Percentiles rank a stretch among this genome's conserved stretches.
Evolutionary conservation across 2,888 invertebrate species (phyloP).

Genomic region (Noctua janthe): DNA sequence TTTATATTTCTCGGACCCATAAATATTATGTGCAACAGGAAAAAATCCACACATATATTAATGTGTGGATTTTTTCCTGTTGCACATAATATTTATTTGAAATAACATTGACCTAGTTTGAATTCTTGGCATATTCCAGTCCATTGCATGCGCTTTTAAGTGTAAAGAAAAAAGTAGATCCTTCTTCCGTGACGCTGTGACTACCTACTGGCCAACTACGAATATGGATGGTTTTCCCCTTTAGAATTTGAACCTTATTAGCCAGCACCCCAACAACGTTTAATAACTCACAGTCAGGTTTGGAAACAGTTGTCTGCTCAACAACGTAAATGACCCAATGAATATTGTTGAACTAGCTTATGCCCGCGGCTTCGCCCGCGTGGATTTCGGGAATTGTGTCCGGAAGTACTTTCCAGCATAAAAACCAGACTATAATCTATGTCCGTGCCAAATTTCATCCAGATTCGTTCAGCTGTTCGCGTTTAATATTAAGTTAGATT

Average conservation of each 20-base stretch:
- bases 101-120: neutral
- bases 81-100: neutral
- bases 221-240: neutral
- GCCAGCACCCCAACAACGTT: neutral
- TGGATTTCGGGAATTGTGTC: neutral
- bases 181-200: neutral
- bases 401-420: neutral
- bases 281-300: neutral
- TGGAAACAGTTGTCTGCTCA: neutral
- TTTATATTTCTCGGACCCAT: conserved; percentile 24
- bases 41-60: too few species aligned
- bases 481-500: neutral
- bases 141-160: too few species aligned
- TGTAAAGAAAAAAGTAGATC: neutral
- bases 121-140: neutral
- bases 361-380: too few species aligned
- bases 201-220: neutral
- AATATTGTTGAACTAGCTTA: too few species aligned
- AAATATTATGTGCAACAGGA: too few species aligned
- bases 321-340: neutral
- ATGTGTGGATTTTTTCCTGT: neutral
- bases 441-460: neutral
- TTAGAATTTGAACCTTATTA: neutral
- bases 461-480: neutral
- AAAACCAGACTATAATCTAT: neutral